phyloP scores from a whole-genome alignment of 2,113 vertebrate genomes.

The Tachuris rubrigastra region DNA sequence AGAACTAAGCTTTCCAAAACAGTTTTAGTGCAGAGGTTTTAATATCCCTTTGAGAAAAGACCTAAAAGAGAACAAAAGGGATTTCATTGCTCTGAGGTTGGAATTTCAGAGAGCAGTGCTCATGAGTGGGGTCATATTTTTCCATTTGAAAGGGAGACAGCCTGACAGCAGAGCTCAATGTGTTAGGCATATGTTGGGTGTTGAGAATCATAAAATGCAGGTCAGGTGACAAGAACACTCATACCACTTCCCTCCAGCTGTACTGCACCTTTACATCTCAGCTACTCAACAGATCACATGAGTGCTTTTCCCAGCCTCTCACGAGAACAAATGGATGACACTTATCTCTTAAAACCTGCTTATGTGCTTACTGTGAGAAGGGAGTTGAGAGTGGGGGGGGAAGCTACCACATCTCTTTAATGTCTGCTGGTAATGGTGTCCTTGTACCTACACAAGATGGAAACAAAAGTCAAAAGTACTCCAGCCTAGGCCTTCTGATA shows the following conservation, averaged over 20 bases:
- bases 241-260: neutral
- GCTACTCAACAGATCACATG: neutral
- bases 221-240: neutral
- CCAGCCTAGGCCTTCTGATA: neutral
- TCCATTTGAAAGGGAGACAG: conserved; percentile 1
- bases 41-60: neutral
- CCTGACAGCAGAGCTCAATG: neutral
- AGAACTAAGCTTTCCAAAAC: conserved; percentile 6
- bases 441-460: neutral
- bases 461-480: neutral
- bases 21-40: neutral
- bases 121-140: neutral
- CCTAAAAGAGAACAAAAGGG: neutral
- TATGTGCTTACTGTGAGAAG: neutral
- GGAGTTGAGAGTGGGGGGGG: neutral
- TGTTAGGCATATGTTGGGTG: neutral
- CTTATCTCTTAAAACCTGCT: neutral
- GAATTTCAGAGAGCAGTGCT: neutral
- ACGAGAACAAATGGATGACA: neutral
- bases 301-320: neutral
- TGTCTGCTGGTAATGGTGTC: neutral
- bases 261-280: neutral
- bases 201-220: neutral
- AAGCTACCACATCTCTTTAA: neutral
- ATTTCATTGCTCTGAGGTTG: neutral